Percentiles rank a stretch among this genome's conserved stretches.
These are phyloP conservation scores for Mesorhabditis sp. DNA, from an alignment of 2,888 invertebrate genomes.

Conservation along the genomic window DNA sequence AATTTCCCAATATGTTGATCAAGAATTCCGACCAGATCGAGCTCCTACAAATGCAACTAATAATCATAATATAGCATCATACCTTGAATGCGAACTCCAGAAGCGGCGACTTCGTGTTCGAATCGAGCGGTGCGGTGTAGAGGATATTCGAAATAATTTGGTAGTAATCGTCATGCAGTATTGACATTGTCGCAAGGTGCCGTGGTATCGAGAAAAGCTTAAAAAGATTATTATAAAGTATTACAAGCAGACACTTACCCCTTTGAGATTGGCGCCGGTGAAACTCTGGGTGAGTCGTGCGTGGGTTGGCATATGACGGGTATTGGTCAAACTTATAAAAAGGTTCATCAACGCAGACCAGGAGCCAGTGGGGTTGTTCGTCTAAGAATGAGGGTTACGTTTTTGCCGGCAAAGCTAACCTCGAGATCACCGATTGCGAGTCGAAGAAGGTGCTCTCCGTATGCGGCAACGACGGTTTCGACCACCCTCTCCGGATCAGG, in stretches of 20 bases:
- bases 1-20: constrained; percentile 12
- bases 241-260: background rate
- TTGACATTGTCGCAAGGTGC: constrained; percentile 22
- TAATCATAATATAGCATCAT: constrained; percentile 5
- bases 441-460: constrained; percentile 16
- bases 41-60: constrained; percentile 8
- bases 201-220: background rate
- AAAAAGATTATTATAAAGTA: constrained; percentile 1
- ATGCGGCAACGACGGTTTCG: constrained; percentile 23
- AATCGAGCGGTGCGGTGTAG: constrained; percentile 17
- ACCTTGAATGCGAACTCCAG: constrained; percentile 30
- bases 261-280: no score
- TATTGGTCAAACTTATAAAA: constrained; percentile 33
- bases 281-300: constrained; percentile 17
- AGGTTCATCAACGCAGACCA: constrained; percentile 37
- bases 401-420: constrained; percentile 3
- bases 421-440: constrained; percentile 16
- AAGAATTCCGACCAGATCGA: constrained; percentile 18
- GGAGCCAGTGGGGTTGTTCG: constrained; percentile 14
- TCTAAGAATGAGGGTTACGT: constrained; percentile 7
- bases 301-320: constrained; percentile 36
- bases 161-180: constrained; percentile 33
- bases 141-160: constrained; percentile 30
- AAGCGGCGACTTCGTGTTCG: constrained; percentile 21
- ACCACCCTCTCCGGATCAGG: constrained; percentile 33